Conservation (phyloP, 1,140 invertebrate genomes). For the Solen grandis region DNA sequence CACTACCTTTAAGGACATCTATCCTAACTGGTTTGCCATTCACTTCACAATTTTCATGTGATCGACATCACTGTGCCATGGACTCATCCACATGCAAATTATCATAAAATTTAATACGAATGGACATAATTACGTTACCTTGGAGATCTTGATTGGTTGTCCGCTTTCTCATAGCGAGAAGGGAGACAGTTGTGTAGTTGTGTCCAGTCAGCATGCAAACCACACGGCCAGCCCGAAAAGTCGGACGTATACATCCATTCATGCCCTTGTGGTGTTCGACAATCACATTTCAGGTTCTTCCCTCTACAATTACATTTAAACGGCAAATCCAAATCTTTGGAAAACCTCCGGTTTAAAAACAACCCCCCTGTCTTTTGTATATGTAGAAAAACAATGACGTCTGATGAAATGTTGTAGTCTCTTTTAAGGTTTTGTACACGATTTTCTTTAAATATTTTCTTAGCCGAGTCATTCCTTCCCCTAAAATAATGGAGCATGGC, state of each 20-base stretch:
- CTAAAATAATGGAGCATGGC: background rate
- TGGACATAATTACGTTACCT: constrained; percentile 9
- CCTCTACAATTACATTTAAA: constrained; percentile 16
- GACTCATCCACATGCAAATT: too few species aligned
- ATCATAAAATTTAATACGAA: too few species aligned
- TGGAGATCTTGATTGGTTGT: background rate
- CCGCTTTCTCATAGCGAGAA: background rate
- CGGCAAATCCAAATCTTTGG: background rate
- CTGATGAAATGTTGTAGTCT: constrained; percentile 4
- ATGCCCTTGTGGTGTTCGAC: background rate
- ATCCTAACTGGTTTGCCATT: too few species aligned
- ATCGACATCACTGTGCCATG: too few species aligned
- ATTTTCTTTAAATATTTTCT: background rate
- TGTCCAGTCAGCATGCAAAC: constrained; percentile 37
- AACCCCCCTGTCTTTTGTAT: constrained; percentile 36
- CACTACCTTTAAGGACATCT: too few species aligned
- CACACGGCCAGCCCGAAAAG: constrained; percentile 33
- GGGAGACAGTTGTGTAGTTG: constrained; percentile 35
- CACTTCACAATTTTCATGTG: too few species aligned
- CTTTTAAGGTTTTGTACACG: background rate
- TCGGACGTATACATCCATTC: constrained; percentile 19
- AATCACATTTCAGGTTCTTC: background rate
- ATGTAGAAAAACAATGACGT: constrained; percentile 36
- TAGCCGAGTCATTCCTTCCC: background rate
- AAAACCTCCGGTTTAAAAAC: constrained; percentile 9